Evolutionary conservation across 2,113 vertebrate genomes (phyloP).

Genomic region (Scortum barcoo): DNA sequence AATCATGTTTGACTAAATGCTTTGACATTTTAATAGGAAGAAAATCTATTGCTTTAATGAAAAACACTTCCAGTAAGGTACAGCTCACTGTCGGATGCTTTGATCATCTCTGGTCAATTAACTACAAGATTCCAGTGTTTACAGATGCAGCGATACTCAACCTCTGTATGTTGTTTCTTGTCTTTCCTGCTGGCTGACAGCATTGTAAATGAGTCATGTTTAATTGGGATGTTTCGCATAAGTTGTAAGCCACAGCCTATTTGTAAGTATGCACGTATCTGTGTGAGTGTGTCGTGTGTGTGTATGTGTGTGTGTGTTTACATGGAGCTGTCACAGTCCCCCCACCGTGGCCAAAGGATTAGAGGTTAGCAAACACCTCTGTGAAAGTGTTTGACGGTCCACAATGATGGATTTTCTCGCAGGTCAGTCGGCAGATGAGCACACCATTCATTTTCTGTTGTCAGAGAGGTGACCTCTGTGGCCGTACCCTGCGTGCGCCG

Average conservation of each 20-base stretch:
- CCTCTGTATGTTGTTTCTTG: not conserved
- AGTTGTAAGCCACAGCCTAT: slow-evolving; percentile 38
- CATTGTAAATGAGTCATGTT: slow-evolving; percentile 46
- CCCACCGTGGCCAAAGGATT: slow-evolving; percentile 52
- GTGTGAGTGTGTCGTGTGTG: slow-evolving; percentile 31
- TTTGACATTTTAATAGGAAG: slow-evolving; percentile 37
- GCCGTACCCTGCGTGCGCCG: slow-evolving; percentile 8
- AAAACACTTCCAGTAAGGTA: slow-evolving; percentile 50
- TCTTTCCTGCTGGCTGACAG: slow-evolving; percentile 21
- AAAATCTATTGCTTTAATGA: slow-evolving; percentile 38
- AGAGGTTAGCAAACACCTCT: slow-evolving; percentile 77
- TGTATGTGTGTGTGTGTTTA: slow-evolving; percentile 55
- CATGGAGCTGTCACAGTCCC: slow-evolving; percentile 37
- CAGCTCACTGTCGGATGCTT: slow-evolving; percentile 29
- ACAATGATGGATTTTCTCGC: slow-evolving; percentile 73
- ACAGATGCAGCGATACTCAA: slow-evolving; percentile 33
- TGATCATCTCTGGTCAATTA: slow-evolving; percentile 35
- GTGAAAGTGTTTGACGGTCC: slow-evolving; percentile 75
- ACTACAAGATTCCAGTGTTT: slow-evolving; percentile 26
- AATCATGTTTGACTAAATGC: slow-evolving; percentile 50
- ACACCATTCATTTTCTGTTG: slow-evolving; percentile 75
- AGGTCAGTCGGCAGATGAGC: slow-evolving; percentile 79
- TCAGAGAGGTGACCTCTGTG: slow-evolving; percentile 74
- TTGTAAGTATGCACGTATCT: slow-evolving; percentile 31
- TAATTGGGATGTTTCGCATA: slow-evolving; percentile 43